Base-by-base conservation (phyloP, 2,888 invertebrate genomes). In the Ophion costatus region DNA sequence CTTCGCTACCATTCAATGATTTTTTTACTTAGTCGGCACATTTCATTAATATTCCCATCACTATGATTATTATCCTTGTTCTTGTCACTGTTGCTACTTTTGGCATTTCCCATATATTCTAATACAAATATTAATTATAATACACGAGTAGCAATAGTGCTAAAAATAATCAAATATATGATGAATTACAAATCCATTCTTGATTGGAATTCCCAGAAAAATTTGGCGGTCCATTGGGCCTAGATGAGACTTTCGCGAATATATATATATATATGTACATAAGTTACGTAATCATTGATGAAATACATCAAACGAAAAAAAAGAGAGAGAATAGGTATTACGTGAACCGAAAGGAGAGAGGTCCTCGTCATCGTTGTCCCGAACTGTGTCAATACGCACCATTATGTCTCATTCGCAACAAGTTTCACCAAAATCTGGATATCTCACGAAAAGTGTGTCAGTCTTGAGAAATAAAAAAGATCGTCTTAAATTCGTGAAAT, bases 171-270 rank as follows among this genome's bases (percentile, higher is more conserved):
- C 42, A 17, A 38, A 61, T 14, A 29, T n/a, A 69, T 17, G 17
- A 24, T 69, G 1, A 38, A 38, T 38, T 38, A 38, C 9, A 9
- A 38, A 38, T 1, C 38, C 33, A 45, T 17, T 61, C 11, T 69
- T 4, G 33, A 22, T 24, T 33, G 56, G 61, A 61, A 71, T 73
- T 67, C 64, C 42, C 38, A 66, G 51, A 24, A 57, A 77, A 74
- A 86, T 77, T 74, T 17, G 45, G 22, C 38, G 83, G 78, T 80
- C 74, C 77, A 75, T 38, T 61, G 64, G 24, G 66, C 63, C 24
- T 77, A 59, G 81, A 81, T 78, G 84, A 86, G 85, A 86, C 75
- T 86, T 76, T 9, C 29, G 63, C 70, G 64, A 38, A 59, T 10
- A 22, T 59, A n/a, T n/a, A 59, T 20, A 22, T 22, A 59, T 20